A percentile compares a stretch with the other conserved stretches of the same genome.
Evolutionary conservation across 64 coral and sea anemone species (phyloP).

Genomic region (Stylophora pistillata): DNA sequence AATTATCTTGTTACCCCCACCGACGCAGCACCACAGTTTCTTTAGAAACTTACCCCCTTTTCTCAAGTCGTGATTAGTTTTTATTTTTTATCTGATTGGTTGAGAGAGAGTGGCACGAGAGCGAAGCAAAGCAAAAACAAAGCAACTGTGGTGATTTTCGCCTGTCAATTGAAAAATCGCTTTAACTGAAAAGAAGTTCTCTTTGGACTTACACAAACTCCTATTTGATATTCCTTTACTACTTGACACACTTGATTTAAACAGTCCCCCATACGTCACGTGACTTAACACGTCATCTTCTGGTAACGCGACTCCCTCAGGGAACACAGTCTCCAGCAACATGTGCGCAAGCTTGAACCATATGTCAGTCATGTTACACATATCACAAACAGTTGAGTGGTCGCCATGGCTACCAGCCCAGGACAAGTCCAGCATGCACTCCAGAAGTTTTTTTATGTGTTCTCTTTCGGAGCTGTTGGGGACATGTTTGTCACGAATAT

Average conservation of each 20-base stretch:
- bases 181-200: not conserved
- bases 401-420: slow-evolving; percentile 85
- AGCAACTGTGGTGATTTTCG: not conserved
- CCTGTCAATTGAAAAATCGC: no score
- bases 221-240: slow-evolving; percentile 73
- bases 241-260: slow-evolving; percentile 46
- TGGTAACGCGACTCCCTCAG: slow-evolving; percentile 29
- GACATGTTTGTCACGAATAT: slow-evolving; percentile 64
- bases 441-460: slow-evolving; percentile 82
- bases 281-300: slow-evolving; percentile 57
- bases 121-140: not conserved
- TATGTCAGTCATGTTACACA: slow-evolving; percentile 87
- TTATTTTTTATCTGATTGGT: no score
- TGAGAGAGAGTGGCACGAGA: no score
- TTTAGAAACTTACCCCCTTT: no score
- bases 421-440: slow-evolving; percentile 86
- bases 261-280: slow-evolving; percentile 53
- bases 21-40: no score
- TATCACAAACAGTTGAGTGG: slow-evolving; percentile 75
- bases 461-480: slow-evolving; percentile 80
- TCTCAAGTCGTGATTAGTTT: no score
- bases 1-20: no score
- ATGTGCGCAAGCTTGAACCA: slow-evolving; percentile 93
- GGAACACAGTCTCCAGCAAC: slow-evolving; percentile 81
- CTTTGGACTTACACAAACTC: slow-evolving; percentile 39